A percentile compares a stretch with the other conserved stretches of the same genome.
Conservation (phyloP, 2,113 vertebrate species). For the Phasianus colchicus region DNA sequence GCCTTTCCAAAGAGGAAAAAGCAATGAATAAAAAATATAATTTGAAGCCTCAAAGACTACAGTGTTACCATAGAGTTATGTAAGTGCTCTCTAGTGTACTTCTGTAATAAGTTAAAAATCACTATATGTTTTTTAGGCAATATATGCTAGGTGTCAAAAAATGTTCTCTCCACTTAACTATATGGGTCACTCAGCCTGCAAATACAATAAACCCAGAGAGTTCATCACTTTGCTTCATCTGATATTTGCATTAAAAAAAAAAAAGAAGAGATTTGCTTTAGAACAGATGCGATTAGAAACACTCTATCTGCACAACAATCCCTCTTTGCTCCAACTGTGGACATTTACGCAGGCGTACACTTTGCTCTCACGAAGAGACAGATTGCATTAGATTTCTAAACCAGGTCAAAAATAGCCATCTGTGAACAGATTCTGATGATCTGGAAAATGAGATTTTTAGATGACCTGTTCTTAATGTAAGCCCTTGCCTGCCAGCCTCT, state of each 20-base stretch:
- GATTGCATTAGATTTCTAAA: conserved; percentile 51
- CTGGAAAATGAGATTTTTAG: conserved; percentile 51
- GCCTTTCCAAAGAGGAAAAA: neutral
- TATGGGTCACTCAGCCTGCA: neutral
- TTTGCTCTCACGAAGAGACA: neutral
- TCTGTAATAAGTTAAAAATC: neutral
- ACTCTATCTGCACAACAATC: neutral
- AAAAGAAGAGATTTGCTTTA: neutral
- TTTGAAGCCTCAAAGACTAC: neutral
- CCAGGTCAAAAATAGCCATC: conserved; percentile 43
- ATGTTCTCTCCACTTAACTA: neutral
- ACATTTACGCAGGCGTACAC: neutral
- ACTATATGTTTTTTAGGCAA: neutral
- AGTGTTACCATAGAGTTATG: fast-evolving
- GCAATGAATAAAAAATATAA: neutral
- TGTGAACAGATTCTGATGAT: conserved; percentile 20
- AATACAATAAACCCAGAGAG: neutral
- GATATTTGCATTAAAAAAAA: neutral
- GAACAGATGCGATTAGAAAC: neutral
- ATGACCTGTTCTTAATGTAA: conserved; percentile 55
- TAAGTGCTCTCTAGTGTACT: neutral
- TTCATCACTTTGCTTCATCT: neutral
- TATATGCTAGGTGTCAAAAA: neutral
- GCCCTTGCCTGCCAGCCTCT: neutral
- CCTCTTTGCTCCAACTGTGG: neutral